Conservation (phyloP, 2,113 vertebrate species). For the Hipposideros armiger region DNA sequence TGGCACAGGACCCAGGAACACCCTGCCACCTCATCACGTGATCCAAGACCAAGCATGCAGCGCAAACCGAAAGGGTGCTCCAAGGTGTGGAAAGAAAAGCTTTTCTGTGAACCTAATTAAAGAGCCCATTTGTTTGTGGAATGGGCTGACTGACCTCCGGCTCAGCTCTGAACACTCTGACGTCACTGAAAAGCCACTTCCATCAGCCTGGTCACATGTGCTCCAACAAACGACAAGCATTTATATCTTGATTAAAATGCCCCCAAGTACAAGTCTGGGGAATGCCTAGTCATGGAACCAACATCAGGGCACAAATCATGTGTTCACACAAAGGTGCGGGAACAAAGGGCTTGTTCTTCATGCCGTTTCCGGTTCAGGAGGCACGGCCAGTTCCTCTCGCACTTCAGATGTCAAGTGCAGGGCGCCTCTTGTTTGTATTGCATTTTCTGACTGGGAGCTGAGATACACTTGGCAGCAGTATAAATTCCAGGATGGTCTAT, state of each 20-base stretch:
- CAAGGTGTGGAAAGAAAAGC: constrained; percentile 33
- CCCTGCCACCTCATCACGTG: no score
- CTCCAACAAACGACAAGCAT: constrained; percentile 74
- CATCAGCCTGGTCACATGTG: constrained; percentile 80
- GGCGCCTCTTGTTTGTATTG: not conserved
- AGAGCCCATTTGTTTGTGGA: constrained; percentile 67
- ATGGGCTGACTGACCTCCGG: constrained; percentile 74
- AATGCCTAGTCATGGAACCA: constrained; percentile 55
- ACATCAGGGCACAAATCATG: constrained; percentile 76
- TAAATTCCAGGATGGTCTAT: not conserved
- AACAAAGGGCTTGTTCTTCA: constrained; percentile 74
- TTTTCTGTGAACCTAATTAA: constrained; percentile 59
- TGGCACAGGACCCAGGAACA: not conserved
- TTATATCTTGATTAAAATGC: constrained; percentile 71
- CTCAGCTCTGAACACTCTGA: constrained; percentile 71
- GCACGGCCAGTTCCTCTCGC: not conserved
- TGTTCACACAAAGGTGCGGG: constrained; percentile 57
- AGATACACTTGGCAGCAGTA: not conserved
- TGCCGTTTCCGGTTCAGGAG: not conserved
- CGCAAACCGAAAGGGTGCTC: not conserved
- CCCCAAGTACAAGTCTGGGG: constrained; percentile 56
- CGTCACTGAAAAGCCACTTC: constrained; percentile 62
- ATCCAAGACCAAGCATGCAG: not conserved
- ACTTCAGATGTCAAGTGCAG: constrained; percentile 62
- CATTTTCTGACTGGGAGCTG: no score